phyloP scores from a whole-genome alignment of 2,888 invertebrate genomes.

The Syritta pipiens region DNA sequence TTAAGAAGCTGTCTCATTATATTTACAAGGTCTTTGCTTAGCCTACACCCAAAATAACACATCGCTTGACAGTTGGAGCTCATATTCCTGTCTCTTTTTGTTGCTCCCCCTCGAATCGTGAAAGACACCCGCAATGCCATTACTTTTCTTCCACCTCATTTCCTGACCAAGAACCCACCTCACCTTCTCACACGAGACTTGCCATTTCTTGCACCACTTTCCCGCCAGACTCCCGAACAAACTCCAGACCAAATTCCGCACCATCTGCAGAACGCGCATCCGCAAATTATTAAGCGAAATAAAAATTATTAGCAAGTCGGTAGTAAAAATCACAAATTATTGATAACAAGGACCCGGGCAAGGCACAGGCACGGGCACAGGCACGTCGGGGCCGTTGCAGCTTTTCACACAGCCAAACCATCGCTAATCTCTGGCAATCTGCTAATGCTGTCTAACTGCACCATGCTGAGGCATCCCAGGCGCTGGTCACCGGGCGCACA shows the following conservation, averaged over 20 bases:
- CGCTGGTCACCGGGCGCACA: constrained; percentile 56
- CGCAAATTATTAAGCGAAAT: constrained; percentile 13
- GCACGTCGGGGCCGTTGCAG: constrained; percentile 50
- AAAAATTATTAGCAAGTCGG: constrained; percentile 64
- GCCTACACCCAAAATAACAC: too few species aligned
- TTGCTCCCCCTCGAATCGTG: background rate
- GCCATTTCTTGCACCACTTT: constrained; percentile 5
- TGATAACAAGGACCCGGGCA: constrained; percentile 60
- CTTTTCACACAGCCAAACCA: constrained; percentile 42
- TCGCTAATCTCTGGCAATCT: constrained; percentile 61
- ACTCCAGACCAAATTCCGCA: too few species aligned
- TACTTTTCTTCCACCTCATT: too few species aligned
- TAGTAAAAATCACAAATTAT: constrained; percentile 69
- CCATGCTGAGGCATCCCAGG: constrained; percentile 58
- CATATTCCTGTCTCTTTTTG: constrained; percentile 4
- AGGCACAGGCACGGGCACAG: background rate
- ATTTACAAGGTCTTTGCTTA: too few species aligned
- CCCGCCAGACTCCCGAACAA: too few species aligned
- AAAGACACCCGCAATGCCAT: too few species aligned
- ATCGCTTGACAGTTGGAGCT: too few species aligned
- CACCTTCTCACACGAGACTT: too few species aligned
- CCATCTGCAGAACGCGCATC: background rate
- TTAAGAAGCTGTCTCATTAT: too few species aligned
- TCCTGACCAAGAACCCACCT: too few species aligned
- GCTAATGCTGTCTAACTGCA: constrained; percentile 60